Evolutionary conservation across 2,888 invertebrate species (phyloP).

Genomic region (Chirona hameri): DNA sequence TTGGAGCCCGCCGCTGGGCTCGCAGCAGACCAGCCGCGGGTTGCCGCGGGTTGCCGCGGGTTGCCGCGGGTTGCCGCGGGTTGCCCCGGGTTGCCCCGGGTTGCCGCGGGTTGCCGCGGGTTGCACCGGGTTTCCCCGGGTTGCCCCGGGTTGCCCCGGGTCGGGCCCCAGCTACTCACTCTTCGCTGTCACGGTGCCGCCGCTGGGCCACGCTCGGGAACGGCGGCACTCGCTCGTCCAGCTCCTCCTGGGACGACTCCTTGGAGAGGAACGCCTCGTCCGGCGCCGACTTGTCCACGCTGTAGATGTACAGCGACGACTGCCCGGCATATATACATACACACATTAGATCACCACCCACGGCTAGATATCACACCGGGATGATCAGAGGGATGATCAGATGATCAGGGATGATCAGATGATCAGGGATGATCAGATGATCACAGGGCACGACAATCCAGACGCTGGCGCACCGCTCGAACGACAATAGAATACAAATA

Average conservation of each 20-base stretch:
- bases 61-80: no score
- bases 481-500: no score
- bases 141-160: neutral
- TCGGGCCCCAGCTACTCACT: conserved; percentile 42
- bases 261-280: conserved; percentile 55
- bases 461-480: no score
- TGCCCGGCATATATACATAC: neutral
- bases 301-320: neutral
- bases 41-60: neutral
- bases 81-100: neutral
- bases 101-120: neutral
- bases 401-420: no score
- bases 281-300: conserved; percentile 35
- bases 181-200: conserved; percentile 47
- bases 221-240: conserved; percentile 44
- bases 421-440: no score
- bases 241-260: conserved; percentile 56
- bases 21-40: no score
- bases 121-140: neutral
- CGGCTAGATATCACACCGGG: no score
- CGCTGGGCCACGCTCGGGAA: conserved; percentile 36
- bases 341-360: no score
- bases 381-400: no score
- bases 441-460: no score
- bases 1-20: no score